phyloP scores from a whole-genome alignment of 1,140 invertebrate genomes.

The Orchestia grillus region DNA sequence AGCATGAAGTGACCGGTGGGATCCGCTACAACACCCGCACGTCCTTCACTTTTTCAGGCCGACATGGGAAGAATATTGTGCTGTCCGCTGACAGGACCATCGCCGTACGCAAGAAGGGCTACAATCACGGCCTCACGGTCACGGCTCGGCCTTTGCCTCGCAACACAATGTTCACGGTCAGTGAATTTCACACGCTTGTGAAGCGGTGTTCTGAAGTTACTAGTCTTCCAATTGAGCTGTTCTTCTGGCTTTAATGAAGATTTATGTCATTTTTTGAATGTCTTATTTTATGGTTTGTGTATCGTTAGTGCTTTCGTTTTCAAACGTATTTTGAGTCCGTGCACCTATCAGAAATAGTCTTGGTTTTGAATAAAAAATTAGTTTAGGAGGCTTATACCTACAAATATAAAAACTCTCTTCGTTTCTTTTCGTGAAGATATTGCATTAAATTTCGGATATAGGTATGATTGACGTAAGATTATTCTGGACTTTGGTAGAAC shows the following conservation, averaged over 20 bases:
- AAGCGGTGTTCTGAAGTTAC: not conserved
- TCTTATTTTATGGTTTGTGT: too few species aligned
- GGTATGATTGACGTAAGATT: too few species aligned
- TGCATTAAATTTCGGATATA: too few species aligned
- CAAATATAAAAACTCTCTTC: too few species aligned
- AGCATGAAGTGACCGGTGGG: not conserved
- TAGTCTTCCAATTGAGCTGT: not conserved
- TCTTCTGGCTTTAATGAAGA: not conserved
- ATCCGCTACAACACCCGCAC: conserved; percentile 41
- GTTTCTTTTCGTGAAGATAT: too few species aligned
- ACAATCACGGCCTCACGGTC: conserved; percentile 83
- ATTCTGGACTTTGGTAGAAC: not conserved
- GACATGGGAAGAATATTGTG: conserved; percentile 82
- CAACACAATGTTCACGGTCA: conserved; percentile 77
- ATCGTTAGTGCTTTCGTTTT: too few species aligned
- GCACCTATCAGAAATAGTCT: too few species aligned
- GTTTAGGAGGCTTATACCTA: too few species aligned
- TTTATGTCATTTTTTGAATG: too few species aligned
- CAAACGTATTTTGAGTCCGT: too few species aligned
- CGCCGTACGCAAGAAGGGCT: conserved; percentile 80
- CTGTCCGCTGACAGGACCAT: conserved; percentile 75
- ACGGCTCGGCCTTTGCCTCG: conserved; percentile 76
- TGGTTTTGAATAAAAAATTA: too few species aligned
- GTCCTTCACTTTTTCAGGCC: conserved; percentile 70
- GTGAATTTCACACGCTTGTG: not conserved